These are phyloP conservation scores for Lontra canadensis DNA, from an alignment of 2,113 vertebrate species.

Conservation along the genomic window DNA sequence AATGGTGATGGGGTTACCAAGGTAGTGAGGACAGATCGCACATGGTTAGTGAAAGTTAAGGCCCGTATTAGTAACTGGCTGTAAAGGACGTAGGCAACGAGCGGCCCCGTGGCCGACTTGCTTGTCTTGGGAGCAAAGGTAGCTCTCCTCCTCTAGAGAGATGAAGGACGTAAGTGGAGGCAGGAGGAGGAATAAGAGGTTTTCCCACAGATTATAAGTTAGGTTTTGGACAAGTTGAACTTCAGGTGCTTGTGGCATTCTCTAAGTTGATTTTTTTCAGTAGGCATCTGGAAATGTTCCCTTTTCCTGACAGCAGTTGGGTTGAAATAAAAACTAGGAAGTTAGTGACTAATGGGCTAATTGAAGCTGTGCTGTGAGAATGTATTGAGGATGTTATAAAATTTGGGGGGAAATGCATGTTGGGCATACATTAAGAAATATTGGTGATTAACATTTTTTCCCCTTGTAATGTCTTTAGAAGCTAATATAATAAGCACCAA, in stretches of 20 bases:
- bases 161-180: background rate
- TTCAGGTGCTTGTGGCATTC: background rate
- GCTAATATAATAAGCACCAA: background rate
- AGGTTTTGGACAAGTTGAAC: background rate
- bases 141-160: background rate
- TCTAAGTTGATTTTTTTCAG: background rate
- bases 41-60: background rate
- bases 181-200: background rate
- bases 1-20: background rate
- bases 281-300: background rate
- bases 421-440: background rate
- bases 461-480: background rate
- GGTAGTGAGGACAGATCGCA: background rate
- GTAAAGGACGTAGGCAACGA: background rate
- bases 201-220: background rate
- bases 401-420: background rate
- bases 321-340: background rate
- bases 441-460: background rate
- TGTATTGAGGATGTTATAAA: background rate
- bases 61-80: background rate
- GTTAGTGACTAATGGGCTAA: background rate
- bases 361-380: background rate
- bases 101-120: background rate
- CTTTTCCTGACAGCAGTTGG: background rate
- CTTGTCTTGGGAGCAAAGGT: background rate